Percentiles rank a stretch among this genome's conserved stretches.
These are phyloP conservation scores for Urocolius indicus DNA, from an alignment of 2,113 vertebrate genomes.

Conservation along the genomic window DNA sequence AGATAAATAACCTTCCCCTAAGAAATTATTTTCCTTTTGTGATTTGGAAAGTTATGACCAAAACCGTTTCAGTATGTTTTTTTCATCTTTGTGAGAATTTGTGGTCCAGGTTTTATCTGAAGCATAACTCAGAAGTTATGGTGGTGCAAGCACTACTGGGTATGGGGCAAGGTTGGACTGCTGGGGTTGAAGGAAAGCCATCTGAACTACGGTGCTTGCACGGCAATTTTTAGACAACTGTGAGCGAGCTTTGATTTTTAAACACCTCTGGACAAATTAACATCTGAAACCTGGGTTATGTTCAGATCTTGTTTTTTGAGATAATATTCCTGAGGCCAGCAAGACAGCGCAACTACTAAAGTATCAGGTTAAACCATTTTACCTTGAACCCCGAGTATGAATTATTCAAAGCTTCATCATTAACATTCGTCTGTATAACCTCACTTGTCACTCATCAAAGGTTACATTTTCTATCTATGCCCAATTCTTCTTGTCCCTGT, in stretches of 20 bases:
- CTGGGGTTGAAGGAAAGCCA: not conserved
- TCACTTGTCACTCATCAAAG: conserved; percentile 47
- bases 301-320: conserved; percentile 6
- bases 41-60: not conserved
- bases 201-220: accelerated
- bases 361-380: conserved; percentile 1
- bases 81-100: not conserved
- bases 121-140: accelerated
- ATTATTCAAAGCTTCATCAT: conserved; percentile 55
- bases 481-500: not conserved
- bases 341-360: not conserved
- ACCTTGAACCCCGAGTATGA: conserved; percentile 48
- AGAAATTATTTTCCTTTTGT: not conserved
- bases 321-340: conserved; percentile 35
- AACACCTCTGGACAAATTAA: not conserved
- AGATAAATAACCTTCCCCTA: not conserved
- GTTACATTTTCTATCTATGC: conserved; percentile 33
- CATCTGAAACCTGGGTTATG: not conserved
- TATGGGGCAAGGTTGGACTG: not conserved
- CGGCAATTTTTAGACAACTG: not conserved
- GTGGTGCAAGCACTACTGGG: not conserved
- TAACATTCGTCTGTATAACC: not conserved
- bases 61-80: not conserved
- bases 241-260: not conserved
- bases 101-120: not conserved